Conservation (phyloP, 1,140 invertebrate species). For the Proales similis region DNA sequence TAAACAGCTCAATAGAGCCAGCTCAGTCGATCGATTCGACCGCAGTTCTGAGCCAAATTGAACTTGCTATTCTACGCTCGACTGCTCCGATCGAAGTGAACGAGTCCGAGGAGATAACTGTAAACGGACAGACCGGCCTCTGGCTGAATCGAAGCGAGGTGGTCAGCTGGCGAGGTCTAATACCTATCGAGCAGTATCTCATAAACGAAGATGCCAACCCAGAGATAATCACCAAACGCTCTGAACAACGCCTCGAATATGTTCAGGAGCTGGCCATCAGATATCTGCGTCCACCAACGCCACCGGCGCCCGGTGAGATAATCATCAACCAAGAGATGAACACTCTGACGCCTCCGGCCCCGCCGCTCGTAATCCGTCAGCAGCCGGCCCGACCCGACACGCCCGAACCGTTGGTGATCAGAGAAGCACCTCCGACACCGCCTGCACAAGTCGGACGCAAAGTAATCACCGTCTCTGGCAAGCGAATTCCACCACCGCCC, state of each 20-base stretch:
- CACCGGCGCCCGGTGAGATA: conserved; percentile 32
- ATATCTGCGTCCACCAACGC: conserved; percentile 36
- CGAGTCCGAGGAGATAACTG: conserved; percentile 23
- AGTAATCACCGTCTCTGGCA: neutral
- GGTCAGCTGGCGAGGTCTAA: conserved; percentile 7
- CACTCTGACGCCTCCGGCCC: neutral
- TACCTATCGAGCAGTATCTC: conserved; percentile 8
- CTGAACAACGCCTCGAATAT: conserved; percentile 1
- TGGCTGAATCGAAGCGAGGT: conserved; percentile 21
- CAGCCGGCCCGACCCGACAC: conserved; percentile 31
- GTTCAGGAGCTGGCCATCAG: conserved; percentile 21
- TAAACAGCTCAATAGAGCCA: conserved; percentile 14
- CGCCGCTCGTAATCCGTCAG: conserved; percentile 37
- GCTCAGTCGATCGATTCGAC: conserved; percentile 14
- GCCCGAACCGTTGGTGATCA: conserved; percentile 26
- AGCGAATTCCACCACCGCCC: conserved; percentile 32
- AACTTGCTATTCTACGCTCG: conserved; percentile 27
- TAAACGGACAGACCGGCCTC: conserved; percentile 17
- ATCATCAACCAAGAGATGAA: conserved; percentile 17
- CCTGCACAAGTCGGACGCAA: conserved; percentile 6
- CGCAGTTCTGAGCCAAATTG: conserved; percentile 16
- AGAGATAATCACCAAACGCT: conserved; percentile 3
- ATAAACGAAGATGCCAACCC: conserved; percentile 26
- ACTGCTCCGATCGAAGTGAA: conserved; percentile 9
- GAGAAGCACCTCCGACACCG: conserved; percentile 28